Base-by-base conservation (phyloP, 2,888 invertebrate genomes). In the Acleris laterana region DNA sequence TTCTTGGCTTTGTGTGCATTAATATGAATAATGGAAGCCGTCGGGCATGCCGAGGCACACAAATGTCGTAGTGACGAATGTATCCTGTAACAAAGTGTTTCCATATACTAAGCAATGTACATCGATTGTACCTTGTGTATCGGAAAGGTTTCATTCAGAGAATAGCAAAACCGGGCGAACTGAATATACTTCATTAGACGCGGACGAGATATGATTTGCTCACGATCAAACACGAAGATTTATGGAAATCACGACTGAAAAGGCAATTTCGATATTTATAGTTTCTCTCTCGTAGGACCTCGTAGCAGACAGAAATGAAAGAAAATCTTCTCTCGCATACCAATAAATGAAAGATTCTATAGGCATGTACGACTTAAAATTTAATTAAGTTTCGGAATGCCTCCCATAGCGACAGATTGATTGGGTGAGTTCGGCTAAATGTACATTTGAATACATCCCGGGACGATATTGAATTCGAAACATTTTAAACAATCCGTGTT, bases 181-280 rank as follows among this genome's bases (percentile, higher is more conserved):
- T 60, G 60, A 56, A 65, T 61, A 56, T 61, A 61, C 60, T 65
- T 65, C 60, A 61, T 65, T 61, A 65, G 56, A 56, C 65, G 11
- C 50, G 38, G 60, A 32, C 60, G 32, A 61, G 60, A 61, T 61
- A 61, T 46, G 60, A 60, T 61, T 61, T 55, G 44, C 19, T 44
- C 59, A 25, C 44, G 60, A 65, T 65, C 65, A 65, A 65, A 65
- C 56, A 55, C 38, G 62, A 61, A 61, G n/a, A 56, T 56, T 61
- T 56, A 61, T 65, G 28, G 44, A 65, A 51, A 65, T 61, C 60
- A 44, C 42, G 42, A 25, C 49, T 20, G 46, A 63, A 63, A 52
- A 53, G 50, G 65, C 60, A 65, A 60, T 65, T 52, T 13, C 49
- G 20, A 49, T 64, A 49, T 64, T 64, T 44, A 55, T 65, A 65